Evolutionary conservation across 2,797 vertebrate genomes (phyloP), one percentile per base, ranked within the genome.

Genomic region (Enteromius viviparus): DNA sequence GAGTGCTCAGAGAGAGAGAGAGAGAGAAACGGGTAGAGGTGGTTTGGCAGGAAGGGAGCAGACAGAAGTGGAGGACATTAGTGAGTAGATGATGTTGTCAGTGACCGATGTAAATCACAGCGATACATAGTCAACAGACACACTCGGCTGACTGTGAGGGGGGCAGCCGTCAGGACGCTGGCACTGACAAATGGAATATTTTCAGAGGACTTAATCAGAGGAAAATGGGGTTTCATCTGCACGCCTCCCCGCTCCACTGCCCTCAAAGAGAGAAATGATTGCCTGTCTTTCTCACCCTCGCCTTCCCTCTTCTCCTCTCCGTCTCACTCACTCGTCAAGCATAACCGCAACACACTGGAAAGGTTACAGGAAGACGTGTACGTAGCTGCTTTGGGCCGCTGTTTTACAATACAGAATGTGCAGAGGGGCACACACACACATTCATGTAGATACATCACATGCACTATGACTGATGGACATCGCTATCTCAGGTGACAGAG

Each of bases 111-210:
- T 96, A 97, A 97, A 97, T 96, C 95, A 93, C 93, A 85, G 94
- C 91, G 93, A 95, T 96, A 95, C 96, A 96, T 95, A 96, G 96
- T 96, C 96, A 96, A 96, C 96, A 95, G 93, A 97, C 94, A 97
- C 93, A 95, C 94, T 92, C 84, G 95, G 92, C 94, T 96, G 95
- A 94, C 91, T 88, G 89, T 95, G 87, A 93, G 92, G 85, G 91
- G 89, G 88, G 94, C 93, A 77, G 91, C 93, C 93, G 91, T 93
- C 90, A 86, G 91, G 90, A 91, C 92, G 91, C 89, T 97, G 96
- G 96, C 96, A 97, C 96, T 97, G 97, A 98, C 93, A 96, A 94
- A 98, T 98, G 96, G 94, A 97, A 97, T 97, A 96, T 98, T 97
- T 97, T 97, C 93, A 95, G 93, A 96, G 94, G 95, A 97, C 95